These are phyloP conservation scores for Hofmannophila pseudospretella DNA, from an alignment of 2,888 invertebrate genomes.

Conservation along the genomic window DNA sequence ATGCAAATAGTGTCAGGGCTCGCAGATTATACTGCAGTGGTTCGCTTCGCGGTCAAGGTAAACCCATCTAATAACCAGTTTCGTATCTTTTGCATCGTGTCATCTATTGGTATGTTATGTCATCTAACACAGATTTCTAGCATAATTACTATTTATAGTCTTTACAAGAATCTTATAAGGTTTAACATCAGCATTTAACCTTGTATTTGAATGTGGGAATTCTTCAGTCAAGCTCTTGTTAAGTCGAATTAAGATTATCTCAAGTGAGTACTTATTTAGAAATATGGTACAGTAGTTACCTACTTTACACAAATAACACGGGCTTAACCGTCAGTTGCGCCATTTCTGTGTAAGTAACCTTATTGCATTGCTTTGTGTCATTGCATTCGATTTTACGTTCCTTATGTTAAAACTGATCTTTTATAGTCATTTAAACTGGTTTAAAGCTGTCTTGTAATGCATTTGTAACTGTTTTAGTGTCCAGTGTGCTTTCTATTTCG, in stretches of 20 bases:
- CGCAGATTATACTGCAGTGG: not conserved
- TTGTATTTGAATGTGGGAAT: conserved; percentile 65
- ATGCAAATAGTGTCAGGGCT: conserved; percentile 62
- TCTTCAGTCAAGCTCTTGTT: conserved; percentile 39
- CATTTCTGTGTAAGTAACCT: conserved; percentile 21
- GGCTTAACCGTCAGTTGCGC: conserved; percentile 20
- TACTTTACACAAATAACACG: conserved; percentile 34
- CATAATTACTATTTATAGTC: conserved; percentile 5
- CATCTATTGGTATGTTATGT: conserved; percentile 33
- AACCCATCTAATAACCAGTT: conserved; percentile 48
- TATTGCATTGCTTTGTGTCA: conserved; percentile 21
- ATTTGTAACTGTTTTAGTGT: not conserved
- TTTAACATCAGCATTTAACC: conserved; percentile 21
- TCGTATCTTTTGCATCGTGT: conserved; percentile 30
- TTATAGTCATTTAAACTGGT: conserved; percentile 1
- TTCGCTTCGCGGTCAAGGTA: conserved; percentile 56
- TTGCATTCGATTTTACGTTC: conserved; percentile 1
- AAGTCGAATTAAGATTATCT: conserved; percentile 55
- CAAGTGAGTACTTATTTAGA: conserved; percentile 21
- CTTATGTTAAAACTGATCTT: not conserved
- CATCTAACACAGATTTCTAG: conserved; percentile 21
- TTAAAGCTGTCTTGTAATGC: not conserved
- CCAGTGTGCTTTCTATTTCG: not conserved
- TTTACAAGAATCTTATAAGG: conserved; percentile 2
- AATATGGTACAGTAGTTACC: conserved; percentile 33